Percentiles rank a stretch among this genome's conserved stretches.
phyloP scores from a whole-genome alignment of 2,113 vertebrate species.

The Argyrosomus japonicus region DNA sequence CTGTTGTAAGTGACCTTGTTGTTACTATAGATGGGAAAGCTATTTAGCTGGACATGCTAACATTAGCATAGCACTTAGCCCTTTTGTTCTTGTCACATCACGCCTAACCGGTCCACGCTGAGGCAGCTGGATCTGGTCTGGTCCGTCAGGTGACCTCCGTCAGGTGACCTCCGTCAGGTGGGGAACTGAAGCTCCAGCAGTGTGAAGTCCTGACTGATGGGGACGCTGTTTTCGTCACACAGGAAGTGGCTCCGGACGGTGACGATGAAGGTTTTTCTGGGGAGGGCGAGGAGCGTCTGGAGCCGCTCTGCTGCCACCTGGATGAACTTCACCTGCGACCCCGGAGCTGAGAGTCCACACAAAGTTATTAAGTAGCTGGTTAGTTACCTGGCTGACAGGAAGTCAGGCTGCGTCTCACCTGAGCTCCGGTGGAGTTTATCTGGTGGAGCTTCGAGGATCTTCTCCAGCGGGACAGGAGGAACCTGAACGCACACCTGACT shows the following conservation, averaged over 20 bases:
- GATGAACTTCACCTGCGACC: constrained; percentile 83
- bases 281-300: constrained; percentile 80
- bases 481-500: constrained; percentile 82
- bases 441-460: constrained; percentile 89
- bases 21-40: too few species aligned
- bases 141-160: background rate
- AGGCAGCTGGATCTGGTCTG: too few species aligned
- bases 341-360: constrained; percentile 76
- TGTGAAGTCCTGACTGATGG: constrained; percentile 87
- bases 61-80: too few species aligned
- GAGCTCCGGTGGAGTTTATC: constrained; percentile 85
- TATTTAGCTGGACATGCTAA: too few species aligned
- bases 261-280: constrained; percentile 76
- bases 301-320: constrained; percentile 86
- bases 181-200: constrained; percentile 85
- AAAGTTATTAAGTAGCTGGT: too few species aligned
- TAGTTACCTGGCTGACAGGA: background rate
- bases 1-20: too few species aligned
- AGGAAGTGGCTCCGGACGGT: constrained; percentile 88
- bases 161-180: background rate
- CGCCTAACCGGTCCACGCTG: too few species aligned
- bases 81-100: too few species aligned
- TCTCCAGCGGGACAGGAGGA: constrained; percentile 87
- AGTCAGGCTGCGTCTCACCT: constrained; percentile 77
- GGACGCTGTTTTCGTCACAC: constrained; percentile 92